phyloP scores from a whole-genome alignment of 2,113 vertebrate species.

The Corythornis madagascariensis region DNA sequence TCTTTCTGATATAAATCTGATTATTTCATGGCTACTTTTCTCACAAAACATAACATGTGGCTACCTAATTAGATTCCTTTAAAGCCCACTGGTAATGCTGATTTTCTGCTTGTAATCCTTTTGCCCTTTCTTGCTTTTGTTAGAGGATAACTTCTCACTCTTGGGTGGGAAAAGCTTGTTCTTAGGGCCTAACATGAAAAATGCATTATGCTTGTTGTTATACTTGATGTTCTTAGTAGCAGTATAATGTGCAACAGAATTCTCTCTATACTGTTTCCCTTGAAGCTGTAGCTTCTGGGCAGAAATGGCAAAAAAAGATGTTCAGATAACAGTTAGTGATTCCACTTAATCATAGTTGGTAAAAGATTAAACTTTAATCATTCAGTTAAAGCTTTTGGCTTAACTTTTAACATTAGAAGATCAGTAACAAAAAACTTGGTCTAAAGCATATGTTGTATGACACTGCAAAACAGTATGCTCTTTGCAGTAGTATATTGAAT shows the following conservation, averaged over 20 bases:
- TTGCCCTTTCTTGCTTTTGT: conserved; percentile 52
- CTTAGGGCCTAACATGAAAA: conserved; percentile 50
- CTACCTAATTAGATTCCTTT: conserved; percentile 70
- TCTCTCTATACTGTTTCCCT: background rate
- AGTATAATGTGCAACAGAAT: background rate
- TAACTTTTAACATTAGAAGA: background rate
- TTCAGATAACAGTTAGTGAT: conserved; percentile 28
- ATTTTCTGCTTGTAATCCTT: conserved; percentile 64
- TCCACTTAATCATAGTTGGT: background rate
- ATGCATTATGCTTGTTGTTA: conserved; percentile 32
- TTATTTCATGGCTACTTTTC: conserved; percentile 73
- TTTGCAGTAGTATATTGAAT: background rate
- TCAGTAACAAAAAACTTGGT: background rate
- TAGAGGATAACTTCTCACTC: conserved; percentile 57
- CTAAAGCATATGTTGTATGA: background rate
- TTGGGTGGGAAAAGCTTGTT: conserved; percentile 42
- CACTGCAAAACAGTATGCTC: background rate
- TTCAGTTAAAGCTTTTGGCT: background rate
- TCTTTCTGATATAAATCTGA: conserved; percentile 58
- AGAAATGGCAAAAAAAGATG: conserved; percentile 15
- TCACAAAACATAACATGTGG: conserved; percentile 54
- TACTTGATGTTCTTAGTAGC: conserved; percentile 18
- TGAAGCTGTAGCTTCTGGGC: conserved; percentile 9
- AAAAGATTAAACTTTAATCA: background rate
- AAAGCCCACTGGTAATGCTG: conserved; percentile 33